Evolutionary conservation across 2,797 vertebrate species (phyloP).

Genomic region (Erethizon dorsatum): DNA sequence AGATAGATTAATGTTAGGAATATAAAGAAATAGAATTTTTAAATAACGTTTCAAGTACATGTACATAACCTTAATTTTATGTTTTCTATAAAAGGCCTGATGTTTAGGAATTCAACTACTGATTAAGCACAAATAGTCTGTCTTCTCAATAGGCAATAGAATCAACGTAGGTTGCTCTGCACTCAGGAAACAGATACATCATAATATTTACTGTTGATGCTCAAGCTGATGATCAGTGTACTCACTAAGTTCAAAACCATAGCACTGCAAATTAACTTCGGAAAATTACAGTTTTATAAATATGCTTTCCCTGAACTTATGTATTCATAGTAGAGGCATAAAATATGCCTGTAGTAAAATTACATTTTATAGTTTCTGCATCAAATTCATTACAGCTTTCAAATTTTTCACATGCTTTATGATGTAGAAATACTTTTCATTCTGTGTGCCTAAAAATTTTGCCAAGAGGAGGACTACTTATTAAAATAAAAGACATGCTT

Average conservation of each 20-base stretch:
- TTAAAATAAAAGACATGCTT: not conserved
- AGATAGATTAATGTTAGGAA: not conserved
- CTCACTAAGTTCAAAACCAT: not conserved
- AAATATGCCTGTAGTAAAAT: not conserved
- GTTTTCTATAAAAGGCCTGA: not conserved
- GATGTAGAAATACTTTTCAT: not conserved
- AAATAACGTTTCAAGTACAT: not conserved
- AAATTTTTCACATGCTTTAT: not conserved
- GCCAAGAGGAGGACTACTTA: not conserved
- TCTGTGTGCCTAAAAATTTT: not conserved
- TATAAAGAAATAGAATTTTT: not conserved
- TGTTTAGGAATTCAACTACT: not conserved
- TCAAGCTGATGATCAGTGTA: not conserved
- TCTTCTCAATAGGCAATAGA: not conserved
- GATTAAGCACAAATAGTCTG: not conserved
- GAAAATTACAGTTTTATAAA: not conserved
- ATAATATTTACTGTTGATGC: not conserved
- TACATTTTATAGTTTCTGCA: not conserved
- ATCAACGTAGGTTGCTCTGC: not conserved
- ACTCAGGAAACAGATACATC: not conserved
- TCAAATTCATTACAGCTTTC: not conserved
- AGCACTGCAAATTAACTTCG: not conserved
- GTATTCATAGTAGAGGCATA: not conserved
- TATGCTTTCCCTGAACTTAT: not conserved
- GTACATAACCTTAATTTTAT: not conserved